Evolutionary conservation across 2,888 invertebrate genomes (phyloP), one percentile per base, ranked within the genome.

Genomic region (Aproaerema taeniolella): DNA sequence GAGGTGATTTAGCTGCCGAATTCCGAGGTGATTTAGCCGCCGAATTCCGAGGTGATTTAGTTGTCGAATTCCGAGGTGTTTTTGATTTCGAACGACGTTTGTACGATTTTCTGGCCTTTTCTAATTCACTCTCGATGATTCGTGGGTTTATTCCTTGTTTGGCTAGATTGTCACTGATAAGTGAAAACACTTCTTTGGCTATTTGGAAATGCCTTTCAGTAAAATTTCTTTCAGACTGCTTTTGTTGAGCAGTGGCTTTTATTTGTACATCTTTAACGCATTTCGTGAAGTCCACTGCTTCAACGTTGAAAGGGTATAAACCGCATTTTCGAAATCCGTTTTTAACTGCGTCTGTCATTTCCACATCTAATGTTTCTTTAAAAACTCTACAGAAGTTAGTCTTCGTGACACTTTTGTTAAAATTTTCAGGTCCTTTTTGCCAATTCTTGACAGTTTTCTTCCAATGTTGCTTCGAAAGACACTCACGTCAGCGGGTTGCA

Each of bases 201-300:
- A n/a, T 10, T 10, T n/a, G 3, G 10, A n/a, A 28, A n/a, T 28
- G 8, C n/a, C 28, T 7, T n/a, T 28, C 28, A 28, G 28, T 28
- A 4, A 28, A 7, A 28, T 28, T 3, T n/a, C 20, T 4, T 20
- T n/a, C 28, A 28, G 28, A 28, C 5, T 28, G 3, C n/a, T 10
- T 28, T n/a, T 8, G 4, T 28, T 28, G n/a, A n/a, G 28, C 28
- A n/a, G n/a, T n/a, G n/a, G n/a, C n/a, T 10, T n/a, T 5, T 10
- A 20, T 8, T n/a, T 28, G 28, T 8, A 28, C 4, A 28, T 28
- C 10, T 28, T 28, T 28, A n/a, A 28, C 28, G 10, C 28, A 28
- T 28, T 28, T 28, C 3, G 28, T 28, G n/a, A n/a, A 28, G n/a
- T 28, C 28, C 28, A 28, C 28, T 28, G 28, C 28, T 28, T 28